Base-by-base conservation (phyloP, 2,797 vertebrate species). In the Oreochromis mossambicus region DNA sequence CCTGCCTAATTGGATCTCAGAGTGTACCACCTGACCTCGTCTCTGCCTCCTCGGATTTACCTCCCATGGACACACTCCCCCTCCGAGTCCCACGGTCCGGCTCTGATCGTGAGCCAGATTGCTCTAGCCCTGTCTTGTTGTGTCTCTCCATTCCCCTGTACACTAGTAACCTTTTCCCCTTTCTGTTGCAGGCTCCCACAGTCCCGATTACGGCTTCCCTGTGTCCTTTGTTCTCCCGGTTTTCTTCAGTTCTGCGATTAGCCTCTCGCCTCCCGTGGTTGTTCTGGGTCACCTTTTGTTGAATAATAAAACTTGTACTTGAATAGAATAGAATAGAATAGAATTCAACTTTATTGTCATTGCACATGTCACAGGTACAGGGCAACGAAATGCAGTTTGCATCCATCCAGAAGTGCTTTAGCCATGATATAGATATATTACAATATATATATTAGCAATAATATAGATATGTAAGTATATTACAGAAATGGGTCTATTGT, bases 241-340 rank as follows among this genome's bases (percentile, higher is more conserved):
- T 61, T 34, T 8, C 56, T 61, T 34, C 15, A 19, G 15, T 61
- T 61, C 56, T 32, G 0, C 29, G 9, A 34, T 61, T 61, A 32
- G 15, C 56, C 15, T 58, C 55, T 58, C 26, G 1, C 26, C 55
- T 4, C 55, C 0, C 0, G 2, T 61, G 56, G 56, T 34, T 11
- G 56, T 11, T 58, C 29, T 0, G 0, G 29, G 29, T 61, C 15
- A 34, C 29, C 0, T 19, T 58, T 58, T 58, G 15, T 58, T 61
- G 29, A 61, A 58, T 19, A 17, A 58, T 32, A 32, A 58, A 58
- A 58, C 55, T 1, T 17, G 14, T 32, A 32, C 29, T 58, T 58
- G 24, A 26, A 26, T 26, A 26, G 24, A 26, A 24, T 24, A 24
- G 24, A 24, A 24, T 24, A 24, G 24, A 24, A 26, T 26, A 26